These are phyloP conservation scores for Himalopsyche tibetana DNA, from an alignment of 2,888 invertebrate species.

Conservation along the genomic window DNA sequence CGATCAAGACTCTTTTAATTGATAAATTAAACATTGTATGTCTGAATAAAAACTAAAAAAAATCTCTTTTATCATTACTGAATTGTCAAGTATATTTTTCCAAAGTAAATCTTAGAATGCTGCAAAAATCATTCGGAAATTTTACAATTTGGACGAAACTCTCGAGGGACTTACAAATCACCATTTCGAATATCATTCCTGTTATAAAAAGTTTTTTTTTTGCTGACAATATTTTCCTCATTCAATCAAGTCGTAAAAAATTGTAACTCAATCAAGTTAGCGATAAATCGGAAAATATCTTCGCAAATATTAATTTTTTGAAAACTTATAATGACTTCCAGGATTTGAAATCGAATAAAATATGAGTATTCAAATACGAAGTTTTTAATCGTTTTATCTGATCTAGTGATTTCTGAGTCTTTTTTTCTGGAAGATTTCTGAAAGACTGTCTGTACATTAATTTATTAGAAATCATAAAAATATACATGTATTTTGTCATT, in stretches of 20 bases:
- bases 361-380: neutral
- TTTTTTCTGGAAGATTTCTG: no score
- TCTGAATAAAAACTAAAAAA: no score
- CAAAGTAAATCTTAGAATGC: no score
- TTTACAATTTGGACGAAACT: slow-evolving; percentile 14
- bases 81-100: no score
- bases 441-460: no score
- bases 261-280: slow-evolving; percentile 17
- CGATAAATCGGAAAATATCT: slow-evolving; percentile 7
- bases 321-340: neutral
- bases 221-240: slow-evolving; percentile 27
- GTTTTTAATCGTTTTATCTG: neutral
- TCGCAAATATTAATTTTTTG: slow-evolving; percentile 1
- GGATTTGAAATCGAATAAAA: neutral
- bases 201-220: slow-evolving; percentile 16
- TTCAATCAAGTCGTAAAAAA: slow-evolving; percentile 39
- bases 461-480: no score
- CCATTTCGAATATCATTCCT: slow-evolving; percentile 24
- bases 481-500: no score
- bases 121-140: slow-evolving; percentile 14
- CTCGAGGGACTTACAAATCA: slow-evolving; percentile 22
- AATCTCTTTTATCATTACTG: no score
- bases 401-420: no score
- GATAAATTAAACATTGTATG: no score
- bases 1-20: no score